Evolutionary conservation across 2,113 vertebrate species (phyloP).

Genomic region (Ophiodon elongatus): DNA sequence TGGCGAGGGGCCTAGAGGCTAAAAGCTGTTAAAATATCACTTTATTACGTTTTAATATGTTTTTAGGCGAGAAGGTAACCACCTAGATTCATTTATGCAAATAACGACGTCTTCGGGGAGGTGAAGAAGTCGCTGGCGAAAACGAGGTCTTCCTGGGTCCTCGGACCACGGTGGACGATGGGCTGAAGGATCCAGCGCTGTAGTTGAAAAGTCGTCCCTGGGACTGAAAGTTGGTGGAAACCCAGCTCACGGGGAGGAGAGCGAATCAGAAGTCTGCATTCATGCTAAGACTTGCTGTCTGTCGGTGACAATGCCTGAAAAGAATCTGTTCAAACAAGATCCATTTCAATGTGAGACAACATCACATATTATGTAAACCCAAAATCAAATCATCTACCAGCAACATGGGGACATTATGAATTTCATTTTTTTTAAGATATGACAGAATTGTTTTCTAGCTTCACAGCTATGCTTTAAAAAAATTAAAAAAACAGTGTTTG

Average conservation of each 20-base stretch:
- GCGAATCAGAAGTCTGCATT: constrained; percentile 2
- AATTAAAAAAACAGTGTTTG: no score
- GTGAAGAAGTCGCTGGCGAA: no score
- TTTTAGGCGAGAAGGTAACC: neutral
- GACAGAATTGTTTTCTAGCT: neutral
- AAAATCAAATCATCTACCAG: neutral
- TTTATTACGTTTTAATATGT: neutral
- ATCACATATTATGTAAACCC: neutral
- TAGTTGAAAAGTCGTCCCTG: neutral
- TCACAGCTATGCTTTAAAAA: no score
- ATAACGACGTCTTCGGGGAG: no score
- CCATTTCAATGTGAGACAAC: neutral
- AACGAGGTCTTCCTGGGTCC: no score
- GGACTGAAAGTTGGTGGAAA: neutral
- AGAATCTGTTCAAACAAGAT: neutral
- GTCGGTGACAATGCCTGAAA: neutral
- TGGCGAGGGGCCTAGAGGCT: neutral
- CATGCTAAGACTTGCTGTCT: neutral
- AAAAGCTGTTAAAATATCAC: neutral
- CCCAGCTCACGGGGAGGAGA: neutral
- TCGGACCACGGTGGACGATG: neutral
- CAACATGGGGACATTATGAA: neutral
- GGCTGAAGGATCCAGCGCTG: neutral
- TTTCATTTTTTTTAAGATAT: neutral
- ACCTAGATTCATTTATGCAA: neutral